Percentiles rank a stretch among this genome's conserved stretches.
Evolutionary conservation across 2,888 invertebrate genomes (phyloP).

Genomic region (Arrhopalites spinosus): DNA sequence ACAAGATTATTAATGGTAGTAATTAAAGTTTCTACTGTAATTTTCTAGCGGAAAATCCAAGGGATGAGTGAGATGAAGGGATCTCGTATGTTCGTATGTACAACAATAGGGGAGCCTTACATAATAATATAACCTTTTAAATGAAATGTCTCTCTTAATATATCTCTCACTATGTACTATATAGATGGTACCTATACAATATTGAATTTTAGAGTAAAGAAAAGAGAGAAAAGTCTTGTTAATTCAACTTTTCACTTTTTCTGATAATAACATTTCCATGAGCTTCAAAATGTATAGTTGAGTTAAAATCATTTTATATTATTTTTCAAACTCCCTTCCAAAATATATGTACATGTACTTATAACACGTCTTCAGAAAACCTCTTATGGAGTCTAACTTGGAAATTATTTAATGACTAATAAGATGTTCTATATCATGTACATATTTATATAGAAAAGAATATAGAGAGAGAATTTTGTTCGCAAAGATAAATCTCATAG

Average conservation of each 20-base stretch:
- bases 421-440: neutral
- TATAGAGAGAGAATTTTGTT: neutral
- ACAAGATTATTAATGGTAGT: neutral
- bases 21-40: neutral
- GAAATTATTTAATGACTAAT: constrained; percentile 19
- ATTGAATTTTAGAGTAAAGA: neutral
- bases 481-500: too few relatives aligned
- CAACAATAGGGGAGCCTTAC: neutral
- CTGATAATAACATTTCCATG: constrained; percentile 8
- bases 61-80: neutral
- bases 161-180: neutral
- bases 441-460: neutral
- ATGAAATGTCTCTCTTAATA: too few relatives aligned
- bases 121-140: too few relatives aligned
- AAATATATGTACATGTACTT: neutral
- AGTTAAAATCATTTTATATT: neutral
- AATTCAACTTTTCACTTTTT: neutral
- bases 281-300: neutral
- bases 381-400: constrained; percentile 1
- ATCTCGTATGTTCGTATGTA: neutral
- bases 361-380: neutral
- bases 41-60: neutral
- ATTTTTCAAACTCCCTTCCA: too few relatives aligned
- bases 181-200: neutral
- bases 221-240: neutral